A percentile compares a stretch with the other conserved stretches of the same genome.
phyloP scores from a whole-genome alignment of 2,113 vertebrate species.

The Bujurquina vittata region DNA sequence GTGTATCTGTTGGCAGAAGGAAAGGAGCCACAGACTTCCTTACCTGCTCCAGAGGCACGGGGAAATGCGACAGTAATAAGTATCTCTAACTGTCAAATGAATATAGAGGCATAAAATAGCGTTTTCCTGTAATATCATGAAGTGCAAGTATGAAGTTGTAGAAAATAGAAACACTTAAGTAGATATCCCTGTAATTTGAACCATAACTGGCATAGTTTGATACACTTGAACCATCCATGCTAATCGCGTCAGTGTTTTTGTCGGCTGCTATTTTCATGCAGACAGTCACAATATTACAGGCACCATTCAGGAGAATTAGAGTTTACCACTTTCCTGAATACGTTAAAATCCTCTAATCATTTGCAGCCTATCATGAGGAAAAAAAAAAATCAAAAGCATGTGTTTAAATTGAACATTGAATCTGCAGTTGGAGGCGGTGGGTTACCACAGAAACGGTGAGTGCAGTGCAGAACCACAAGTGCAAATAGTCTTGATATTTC shows the following conservation, averaged over 20 bases:
- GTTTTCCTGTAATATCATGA: background rate
- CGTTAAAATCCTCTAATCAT: background rate
- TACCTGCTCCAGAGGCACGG: background rate
- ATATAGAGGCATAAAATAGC: background rate
- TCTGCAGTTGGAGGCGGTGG: background rate
- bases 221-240: background rate
- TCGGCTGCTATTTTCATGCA: background rate
- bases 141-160: background rate
- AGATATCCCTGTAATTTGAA: background rate
- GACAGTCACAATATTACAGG: background rate
- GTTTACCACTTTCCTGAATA: background rate
- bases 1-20: background rate
- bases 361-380: background rate
- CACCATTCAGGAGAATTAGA: background rate
- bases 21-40: background rate
- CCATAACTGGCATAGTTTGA: background rate
- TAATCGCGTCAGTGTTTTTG: background rate
- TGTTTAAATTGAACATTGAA: background rate
- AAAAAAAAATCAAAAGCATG: background rate
- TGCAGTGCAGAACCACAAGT: background rate
- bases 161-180: background rate
- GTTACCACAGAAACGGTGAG: background rate
- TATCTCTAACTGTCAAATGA: background rate
- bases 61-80: background rate
- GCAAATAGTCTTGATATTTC: background rate